Conservation (phyloP, 2,888 invertebrate species). For the Tiliacea aurago region DNA sequence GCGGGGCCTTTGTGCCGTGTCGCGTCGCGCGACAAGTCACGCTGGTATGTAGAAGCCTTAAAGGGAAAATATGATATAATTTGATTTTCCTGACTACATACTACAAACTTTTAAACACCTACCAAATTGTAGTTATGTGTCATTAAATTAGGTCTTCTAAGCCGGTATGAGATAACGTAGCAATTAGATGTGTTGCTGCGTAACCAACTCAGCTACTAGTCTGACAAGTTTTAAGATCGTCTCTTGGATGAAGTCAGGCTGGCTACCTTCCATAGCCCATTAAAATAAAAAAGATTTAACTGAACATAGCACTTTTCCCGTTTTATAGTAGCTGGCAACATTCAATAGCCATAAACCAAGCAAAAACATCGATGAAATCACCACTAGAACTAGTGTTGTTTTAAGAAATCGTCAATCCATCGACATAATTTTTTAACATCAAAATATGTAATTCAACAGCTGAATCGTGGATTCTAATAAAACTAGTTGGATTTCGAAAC, state of each 20-base stretch:
- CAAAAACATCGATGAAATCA: constrained; percentile 28
- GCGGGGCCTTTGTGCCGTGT: too few relatives aligned
- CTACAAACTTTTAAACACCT: too few relatives aligned
- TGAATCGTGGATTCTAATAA: constrained; percentile 11
- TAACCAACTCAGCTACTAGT: neutral
- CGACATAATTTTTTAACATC: neutral
- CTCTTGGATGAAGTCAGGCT: neutral
- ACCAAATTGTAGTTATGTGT: neutral
- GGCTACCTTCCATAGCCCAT: neutral
- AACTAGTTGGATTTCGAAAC: constrained; percentile 53
- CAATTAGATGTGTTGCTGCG: constrained; percentile 4
- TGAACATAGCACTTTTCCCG: constrained; percentile 3
- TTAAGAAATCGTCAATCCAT: constrained; percentile 33
- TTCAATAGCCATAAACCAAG: constrained; percentile 16
- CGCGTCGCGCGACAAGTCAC: too few relatives aligned
- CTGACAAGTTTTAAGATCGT: neutral
- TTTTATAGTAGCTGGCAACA: constrained; percentile 32
- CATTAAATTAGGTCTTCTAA: neutral
- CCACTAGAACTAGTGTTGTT: constrained; percentile 17
- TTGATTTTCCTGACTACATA: neutral
- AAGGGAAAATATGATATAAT: neutral
- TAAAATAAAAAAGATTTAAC: neutral
- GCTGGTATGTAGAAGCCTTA: too few relatives aligned
- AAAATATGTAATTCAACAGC: constrained; percentile 10
- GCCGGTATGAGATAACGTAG: constrained; percentile 9